phyloP scores from a whole-genome alignment of 2,888 invertebrate species.

The Morpho helenor region DNA sequence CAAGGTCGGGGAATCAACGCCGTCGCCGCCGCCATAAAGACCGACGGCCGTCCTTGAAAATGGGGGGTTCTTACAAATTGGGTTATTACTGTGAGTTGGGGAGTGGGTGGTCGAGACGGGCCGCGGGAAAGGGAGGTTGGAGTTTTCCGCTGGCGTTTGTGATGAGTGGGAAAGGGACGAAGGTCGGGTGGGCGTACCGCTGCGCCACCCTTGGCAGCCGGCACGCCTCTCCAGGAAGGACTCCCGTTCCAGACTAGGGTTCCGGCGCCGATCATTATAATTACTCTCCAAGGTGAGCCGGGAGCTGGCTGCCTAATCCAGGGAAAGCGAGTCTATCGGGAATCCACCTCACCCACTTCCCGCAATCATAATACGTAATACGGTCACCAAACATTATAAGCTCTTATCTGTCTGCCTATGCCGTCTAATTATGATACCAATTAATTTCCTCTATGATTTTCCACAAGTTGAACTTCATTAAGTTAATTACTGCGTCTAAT shows the following conservation, averaged over 20 bases:
- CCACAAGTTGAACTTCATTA: slow-evolving; percentile 3
- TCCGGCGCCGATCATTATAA: slow-evolving; percentile 78
- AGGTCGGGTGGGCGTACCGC: slow-evolving; percentile 67
- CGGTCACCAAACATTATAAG: slow-evolving; percentile 61
- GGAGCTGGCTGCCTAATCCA: slow-evolving; percentile 67
- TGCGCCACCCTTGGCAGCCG: slow-evolving; percentile 70
- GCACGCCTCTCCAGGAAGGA: slow-evolving; percentile 75
- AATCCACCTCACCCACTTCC: slow-evolving; percentile 52
- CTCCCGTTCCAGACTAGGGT: slow-evolving; percentile 69
- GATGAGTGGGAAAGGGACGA: slow-evolving; percentile 44
- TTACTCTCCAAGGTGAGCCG: slow-evolving; percentile 77
- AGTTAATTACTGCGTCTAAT: slow-evolving; percentile 1
- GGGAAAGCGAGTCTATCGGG: slow-evolving; percentile 58
- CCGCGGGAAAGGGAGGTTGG: slow-evolving; percentile 46
- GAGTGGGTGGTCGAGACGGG: slow-evolving; percentile 65
- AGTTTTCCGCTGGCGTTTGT: slow-evolving; percentile 28
- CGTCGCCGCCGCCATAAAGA: slow-evolving; percentile 78
- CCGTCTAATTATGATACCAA: slow-evolving; percentile 59
- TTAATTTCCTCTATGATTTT: slow-evolving; percentile 51
- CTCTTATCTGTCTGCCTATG: slow-evolving; percentile 59
- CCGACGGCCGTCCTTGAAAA: slow-evolving; percentile 80
- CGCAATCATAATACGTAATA: slow-evolving; percentile 62
- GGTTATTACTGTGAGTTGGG: slow-evolving; percentile 76
- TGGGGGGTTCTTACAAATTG: slow-evolving; percentile 79
- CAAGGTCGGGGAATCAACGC: slow-evolving; percentile 79